phyloP scores from a whole-genome alignment of 2,888 invertebrate species.

The Malachius bipustulatus region DNA sequence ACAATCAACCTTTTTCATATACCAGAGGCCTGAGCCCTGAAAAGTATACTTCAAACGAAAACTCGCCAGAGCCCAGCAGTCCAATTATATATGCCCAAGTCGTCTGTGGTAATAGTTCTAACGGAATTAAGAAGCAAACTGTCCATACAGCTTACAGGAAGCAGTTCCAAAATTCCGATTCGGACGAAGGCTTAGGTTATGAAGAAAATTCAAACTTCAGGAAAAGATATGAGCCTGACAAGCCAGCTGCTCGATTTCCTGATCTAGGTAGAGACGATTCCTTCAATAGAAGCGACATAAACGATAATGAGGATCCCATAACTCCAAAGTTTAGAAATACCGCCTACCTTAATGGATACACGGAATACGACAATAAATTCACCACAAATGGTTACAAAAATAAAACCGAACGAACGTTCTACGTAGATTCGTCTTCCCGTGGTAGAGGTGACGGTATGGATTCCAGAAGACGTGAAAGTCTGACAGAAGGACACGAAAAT shows the following conservation, averaged over 20 bases:
- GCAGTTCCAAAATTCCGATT: slow-evolving; percentile 54
- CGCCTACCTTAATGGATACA: slow-evolving; percentile 41
- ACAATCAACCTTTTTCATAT: slow-evolving; percentile 73
- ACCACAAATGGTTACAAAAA: slow-evolving; percentile 29
- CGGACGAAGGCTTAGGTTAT: slow-evolving; percentile 68
- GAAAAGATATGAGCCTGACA: slow-evolving; percentile 25
- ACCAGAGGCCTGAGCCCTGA: slow-evolving; percentile 45
- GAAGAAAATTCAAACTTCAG: slow-evolving; percentile 43
- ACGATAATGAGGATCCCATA: slow-evolving; percentile 42
- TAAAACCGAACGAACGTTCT: slow-evolving; percentile 33
- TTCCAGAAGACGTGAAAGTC: slow-evolving; percentile 43
- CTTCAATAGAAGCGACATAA: slow-evolving; percentile 35
- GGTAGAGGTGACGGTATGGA: slow-evolving; percentile 59
- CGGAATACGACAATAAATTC: slow-evolving; percentile 42
- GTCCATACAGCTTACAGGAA: slow-evolving; percentile 42
- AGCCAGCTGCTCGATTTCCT: slow-evolving; percentile 35
- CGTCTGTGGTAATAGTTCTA: slow-evolving; percentile 39
- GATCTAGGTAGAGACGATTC: slow-evolving; percentile 24
- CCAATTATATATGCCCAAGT: slow-evolving; percentile 70
- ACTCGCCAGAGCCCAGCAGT: slow-evolving; percentile 33
- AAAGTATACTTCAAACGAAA: slow-evolving; percentile 27
- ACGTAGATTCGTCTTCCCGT: slow-evolving; percentile 40
- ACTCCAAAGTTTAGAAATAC: slow-evolving; percentile 50
- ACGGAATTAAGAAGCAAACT: slow-evolving; percentile 36
- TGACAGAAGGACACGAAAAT: slow-evolving; percentile 31